A percentile compares a stretch with the other conserved stretches of the same genome.
Evolutionary conservation across 2,888 invertebrate genomes (phyloP).

Genomic region (Palloptera scutellata): DNA sequence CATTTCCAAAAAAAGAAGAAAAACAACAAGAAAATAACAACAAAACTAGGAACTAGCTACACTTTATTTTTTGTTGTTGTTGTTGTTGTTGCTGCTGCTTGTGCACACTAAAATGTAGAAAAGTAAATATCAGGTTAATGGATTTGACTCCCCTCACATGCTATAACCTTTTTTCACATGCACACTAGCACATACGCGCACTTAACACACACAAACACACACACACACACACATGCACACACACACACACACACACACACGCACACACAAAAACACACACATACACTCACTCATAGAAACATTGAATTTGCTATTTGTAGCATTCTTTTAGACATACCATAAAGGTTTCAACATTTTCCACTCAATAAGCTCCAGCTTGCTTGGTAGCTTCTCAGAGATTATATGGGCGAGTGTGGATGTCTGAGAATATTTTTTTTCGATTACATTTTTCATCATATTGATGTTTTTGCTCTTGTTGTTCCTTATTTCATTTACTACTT

Average conservation of each 20-base stretch:
- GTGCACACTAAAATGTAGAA: conserved; percentile 49
- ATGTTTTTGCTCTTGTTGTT: conserved; percentile 27
- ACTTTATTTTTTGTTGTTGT: too few species aligned
- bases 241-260: background rate
- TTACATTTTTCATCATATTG: conserved; percentile 41
- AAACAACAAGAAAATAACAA: conserved; percentile 21
- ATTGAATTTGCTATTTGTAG: background rate
- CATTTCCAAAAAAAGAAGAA: conserved; percentile 24
- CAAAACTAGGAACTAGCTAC: conserved; percentile 18
- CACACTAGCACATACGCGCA: conserved; percentile 13
- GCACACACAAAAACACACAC: background rate
- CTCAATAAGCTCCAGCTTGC: conserved; percentile 35
- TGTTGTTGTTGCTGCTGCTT: too few species aligned
- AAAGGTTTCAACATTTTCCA: conserved; percentile 35
- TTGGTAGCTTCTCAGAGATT: conserved; percentile 5
- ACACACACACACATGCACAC: background rate
- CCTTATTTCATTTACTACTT: conserved; percentile 18
- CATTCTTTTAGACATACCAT: conserved; percentile 18
- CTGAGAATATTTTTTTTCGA: conserved; percentile 42
- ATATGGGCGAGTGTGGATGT: conserved; percentile 37
- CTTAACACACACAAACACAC: conserved; percentile 14
- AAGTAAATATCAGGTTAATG: conserved; percentile 62
- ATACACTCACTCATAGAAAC: background rate
- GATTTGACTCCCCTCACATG: conserved; percentile 49
- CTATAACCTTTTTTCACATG: background rate